Evolutionary conservation across 2,113 vertebrate species (phyloP).

Genomic region (Alosa alosa): DNA sequence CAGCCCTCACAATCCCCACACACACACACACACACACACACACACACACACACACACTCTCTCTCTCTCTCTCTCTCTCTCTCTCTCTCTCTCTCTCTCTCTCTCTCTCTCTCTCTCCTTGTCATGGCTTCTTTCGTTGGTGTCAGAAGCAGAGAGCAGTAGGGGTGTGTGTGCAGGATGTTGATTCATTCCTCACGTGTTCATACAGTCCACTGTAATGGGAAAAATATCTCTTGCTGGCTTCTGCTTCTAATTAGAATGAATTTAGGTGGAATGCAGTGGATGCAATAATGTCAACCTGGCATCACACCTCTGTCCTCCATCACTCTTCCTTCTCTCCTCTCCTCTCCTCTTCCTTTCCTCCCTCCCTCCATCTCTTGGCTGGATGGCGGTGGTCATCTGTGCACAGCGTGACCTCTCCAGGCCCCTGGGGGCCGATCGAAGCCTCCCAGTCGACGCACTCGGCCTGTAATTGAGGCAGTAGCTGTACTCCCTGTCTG

Average conservation of each 20-base stretch:
- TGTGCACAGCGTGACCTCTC: not conserved
- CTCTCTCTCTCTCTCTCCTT: no score
- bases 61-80: no score
- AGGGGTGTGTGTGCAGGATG: no score
- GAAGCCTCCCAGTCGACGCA: not conserved
- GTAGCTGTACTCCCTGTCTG: not conserved
- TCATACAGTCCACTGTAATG: not conserved
- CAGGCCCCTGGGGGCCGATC: not conserved
- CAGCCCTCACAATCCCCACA: not conserved
- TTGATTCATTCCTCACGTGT: not conserved
- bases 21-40: not conserved
- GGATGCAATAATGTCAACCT: not conserved
- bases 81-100: no score
- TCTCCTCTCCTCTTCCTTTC: not conserved
- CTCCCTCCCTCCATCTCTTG: not conserved
- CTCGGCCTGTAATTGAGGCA: conserved; percentile 8
- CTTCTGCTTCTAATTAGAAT: not conserved
- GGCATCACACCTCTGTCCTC: not conserved
- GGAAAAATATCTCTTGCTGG: not conserved
- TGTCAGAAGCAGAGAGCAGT: not conserved
- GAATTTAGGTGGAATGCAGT: not conserved
- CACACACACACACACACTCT: not conserved
- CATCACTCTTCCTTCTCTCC: not conserved
- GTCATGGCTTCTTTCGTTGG: no score
- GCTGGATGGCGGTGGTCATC: not conserved